These are phyloP conservation scores for Coendou prehensilis DNA, from an alignment of 2,797 vertebrate species.

Conservation along the genomic window DNA sequence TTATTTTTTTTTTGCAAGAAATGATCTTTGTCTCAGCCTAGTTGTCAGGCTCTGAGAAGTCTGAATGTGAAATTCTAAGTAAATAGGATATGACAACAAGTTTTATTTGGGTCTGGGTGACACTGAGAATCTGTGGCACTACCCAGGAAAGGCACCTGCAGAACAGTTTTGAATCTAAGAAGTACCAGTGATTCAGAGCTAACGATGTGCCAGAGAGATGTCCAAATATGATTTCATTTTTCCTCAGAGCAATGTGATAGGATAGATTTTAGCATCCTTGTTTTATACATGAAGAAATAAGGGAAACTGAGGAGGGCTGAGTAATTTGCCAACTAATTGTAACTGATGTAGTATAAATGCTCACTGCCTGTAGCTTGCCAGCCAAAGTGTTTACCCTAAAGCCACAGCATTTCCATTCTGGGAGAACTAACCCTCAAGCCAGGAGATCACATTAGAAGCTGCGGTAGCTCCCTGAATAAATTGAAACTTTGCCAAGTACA, in stretches of 20 bases:
- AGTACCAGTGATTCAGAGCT: neutral
- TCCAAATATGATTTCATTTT: neutral
- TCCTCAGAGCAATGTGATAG: rapidly evolving
- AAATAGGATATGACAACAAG: neutral
- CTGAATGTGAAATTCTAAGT: neutral
- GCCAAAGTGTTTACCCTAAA: neutral
- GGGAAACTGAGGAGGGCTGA: neutral
- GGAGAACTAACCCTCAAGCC: too few relatives aligned
- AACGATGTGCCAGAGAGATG: neutral
- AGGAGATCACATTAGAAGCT: too few relatives aligned
- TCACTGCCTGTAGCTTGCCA: neutral
- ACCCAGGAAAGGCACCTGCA: neutral
- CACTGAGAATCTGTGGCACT: neutral
- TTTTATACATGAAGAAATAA: neutral
- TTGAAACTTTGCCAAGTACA: neutral
- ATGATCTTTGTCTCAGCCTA: neutral
- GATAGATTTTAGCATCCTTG: neutral
- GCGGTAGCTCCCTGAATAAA: neutral
- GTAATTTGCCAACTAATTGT: neutral
- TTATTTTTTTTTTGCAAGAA: neutral
- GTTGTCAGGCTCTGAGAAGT: neutral
- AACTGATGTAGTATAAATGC: neutral
- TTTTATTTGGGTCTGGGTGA: neutral
- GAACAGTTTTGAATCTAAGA: neutral
- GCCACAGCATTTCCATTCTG: neutral